Evolutionary conservation across 2,113 vertebrate genomes (phyloP), one percentile per base, ranked within the genome.

Genomic region (Genyomyrus donnyi): DNA sequence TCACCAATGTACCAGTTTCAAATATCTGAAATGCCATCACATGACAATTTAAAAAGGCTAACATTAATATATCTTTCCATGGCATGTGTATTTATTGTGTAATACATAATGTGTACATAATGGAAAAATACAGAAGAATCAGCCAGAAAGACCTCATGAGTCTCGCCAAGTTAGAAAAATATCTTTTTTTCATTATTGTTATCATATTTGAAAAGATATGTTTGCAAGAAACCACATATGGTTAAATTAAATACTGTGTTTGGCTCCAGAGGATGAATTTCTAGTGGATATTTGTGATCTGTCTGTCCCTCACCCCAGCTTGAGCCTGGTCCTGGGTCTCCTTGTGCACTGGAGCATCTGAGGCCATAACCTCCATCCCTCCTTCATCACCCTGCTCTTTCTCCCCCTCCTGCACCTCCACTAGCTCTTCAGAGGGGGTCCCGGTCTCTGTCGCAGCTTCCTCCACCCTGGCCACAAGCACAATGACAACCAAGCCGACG

Each of bases 371-470:
- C 56, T 31, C 85, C 85, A 24, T 49, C 27, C 24, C 48, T n/a
- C 13, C 77, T 31, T 48, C 52, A 85, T 89, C 89, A n/a, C 24
- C 85, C 39, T 88, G 70, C 10, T 83, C 89, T 13, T 77, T 35
- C 62, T 90, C 49, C n/a, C 87, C 62, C 27, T 35, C 90, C 50
- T 49, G 56, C 62, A 19, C 42, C 21, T 88, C 88, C 87, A 62
- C 83, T 35, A 24, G n/a, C 24, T 62, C 88, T 62, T 35, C 89
- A 46, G 90, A 94, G 83, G 92, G 93, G 19, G 92, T 91, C 88
- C 92, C 91, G 66, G 74, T 90, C 89, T 92, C 88, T 90, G 94
- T 92, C 77, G 93, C 93, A 90, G 92, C 91, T 46, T 93, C 93
- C 70, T 95, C 92, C 27, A 94, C 90, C 91, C 95, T 95, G 84